These are phyloP conservation scores for Oeneis ivallda DNA, from an alignment of 2,888 invertebrate species.

Conservation along the genomic window DNA sequence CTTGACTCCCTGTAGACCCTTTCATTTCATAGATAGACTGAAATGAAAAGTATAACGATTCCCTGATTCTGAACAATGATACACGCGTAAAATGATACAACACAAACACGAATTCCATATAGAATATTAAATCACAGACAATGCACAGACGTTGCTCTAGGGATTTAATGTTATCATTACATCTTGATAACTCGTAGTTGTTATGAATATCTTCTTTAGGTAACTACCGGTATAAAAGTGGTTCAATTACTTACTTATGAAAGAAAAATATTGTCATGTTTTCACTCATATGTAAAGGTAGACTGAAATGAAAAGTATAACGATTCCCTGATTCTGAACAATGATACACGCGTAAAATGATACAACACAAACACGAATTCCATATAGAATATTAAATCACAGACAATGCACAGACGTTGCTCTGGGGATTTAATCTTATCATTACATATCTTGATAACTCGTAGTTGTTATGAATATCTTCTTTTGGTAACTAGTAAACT, in stretches of 20 bases:
- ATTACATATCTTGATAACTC: not conserved
- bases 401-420: not conserved
- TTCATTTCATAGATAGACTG: not conserved
- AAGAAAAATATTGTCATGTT: too few relatives aligned
- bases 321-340: not conserved
- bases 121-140: conserved; percentile 1
- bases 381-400: conserved; percentile 2
- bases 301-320: not conserved
- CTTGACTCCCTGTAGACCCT: not conserved
- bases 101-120: not conserved
- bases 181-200: not conserved
- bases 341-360: conserved; percentile 2
- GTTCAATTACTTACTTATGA: too few relatives aligned
- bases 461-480: too few relatives aligned
- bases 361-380: not conserved
- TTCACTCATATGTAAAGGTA: not conserved
- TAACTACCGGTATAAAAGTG: too few relatives aligned
- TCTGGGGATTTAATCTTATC: not conserved
- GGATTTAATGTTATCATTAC: not conserved
- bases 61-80: not conserved
- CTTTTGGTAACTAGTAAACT: too few relatives aligned
- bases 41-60: not conserved
- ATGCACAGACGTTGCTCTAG: not conserved
- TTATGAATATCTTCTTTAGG: too few relatives aligned
- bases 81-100: conserved; percentile 6